Percentiles rank a stretch among this genome's conserved stretches.
phyloP scores from a whole-genome alignment of 2,113 vertebrate species.

The Quiscalus mexicanus region DNA sequence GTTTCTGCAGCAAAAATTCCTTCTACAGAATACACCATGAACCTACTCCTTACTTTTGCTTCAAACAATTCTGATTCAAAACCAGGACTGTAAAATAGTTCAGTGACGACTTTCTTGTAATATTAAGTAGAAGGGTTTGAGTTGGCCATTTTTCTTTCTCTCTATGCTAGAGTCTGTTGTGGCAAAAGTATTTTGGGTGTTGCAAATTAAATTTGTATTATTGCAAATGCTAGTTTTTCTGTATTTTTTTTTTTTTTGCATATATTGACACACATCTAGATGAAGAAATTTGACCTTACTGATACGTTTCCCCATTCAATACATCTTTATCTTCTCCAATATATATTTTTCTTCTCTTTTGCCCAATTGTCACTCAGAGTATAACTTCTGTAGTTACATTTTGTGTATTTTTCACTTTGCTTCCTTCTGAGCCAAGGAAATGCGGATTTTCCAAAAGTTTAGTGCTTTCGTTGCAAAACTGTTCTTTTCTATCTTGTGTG shows the following conservation, averaged over 20 bases:
- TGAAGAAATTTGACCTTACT: constrained; percentile 34
- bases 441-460: constrained; percentile 47
- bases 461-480: constrained; percentile 57
- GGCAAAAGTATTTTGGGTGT: constrained; percentile 55
- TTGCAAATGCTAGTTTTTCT: constrained; percentile 30
- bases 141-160: background rate
- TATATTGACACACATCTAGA: constrained; percentile 12
- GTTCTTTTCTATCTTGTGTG: constrained; percentile 55
- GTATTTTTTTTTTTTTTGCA: constrained; percentile 42
- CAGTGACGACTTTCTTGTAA: constrained; percentile 34
- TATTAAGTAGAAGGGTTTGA: constrained; percentile 21
- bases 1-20: constrained; percentile 45
- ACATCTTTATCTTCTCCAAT: constrained; percentile 23
- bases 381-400: constrained; percentile 32
- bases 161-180: background rate
- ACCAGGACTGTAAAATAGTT: constrained; percentile 44
- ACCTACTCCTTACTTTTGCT: constrained; percentile 37
- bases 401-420: constrained; percentile 49
- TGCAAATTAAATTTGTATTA: constrained; percentile 43
- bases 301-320: background rate
- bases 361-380: constrained; percentile 50
- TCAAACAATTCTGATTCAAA: constrained; percentile 29
- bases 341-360: background rate
- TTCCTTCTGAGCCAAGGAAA: constrained; percentile 55
- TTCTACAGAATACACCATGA: constrained; percentile 12